Evolutionary conservation across 2,888 invertebrate species (phyloP), one percentile per base, ranked within the genome.

Genomic region (Lithophane leautieri): DNA sequence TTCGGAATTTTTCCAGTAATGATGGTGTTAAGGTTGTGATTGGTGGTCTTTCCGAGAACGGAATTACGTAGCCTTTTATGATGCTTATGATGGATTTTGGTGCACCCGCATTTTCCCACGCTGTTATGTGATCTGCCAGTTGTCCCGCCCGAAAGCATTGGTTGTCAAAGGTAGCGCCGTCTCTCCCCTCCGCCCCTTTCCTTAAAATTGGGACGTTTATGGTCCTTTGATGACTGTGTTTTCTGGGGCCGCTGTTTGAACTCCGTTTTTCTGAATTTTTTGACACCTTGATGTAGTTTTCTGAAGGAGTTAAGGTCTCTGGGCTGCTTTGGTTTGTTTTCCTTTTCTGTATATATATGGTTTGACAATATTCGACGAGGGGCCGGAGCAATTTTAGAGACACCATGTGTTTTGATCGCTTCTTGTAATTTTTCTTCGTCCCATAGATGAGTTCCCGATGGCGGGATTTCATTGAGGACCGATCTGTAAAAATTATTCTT

Each of bases 1-100:
- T 66, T 28, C 47, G 42, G 42, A 28, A 42, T 68, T 28, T 68
- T 56, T 68, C 8, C 9, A 69, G 25, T 56, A 56, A 56, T 22
- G 16, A 25, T 19, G 40, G 54, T 19, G 67, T 68, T 25, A 54
- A 19, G 12, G 40, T 42, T 19, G 54, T 68, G 40, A 54, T 28
- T 28, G 62, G 61, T 11, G 61, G 60, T 60, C 60, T 70, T 44
- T n/a, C 11, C 11, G 22, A 16, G 16, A 60, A 70, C 28, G 62
- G 62, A 11, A 70, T 61, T n/a, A 70, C 28, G 28, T 28, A 28
- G 28, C 28, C 28, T 28, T 28, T 28, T 28, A 28, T 28, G 28
- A 28, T 28, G 28, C 28, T 28, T 28, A 28, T 28, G 28, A 28
- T 28, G 28, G 28, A 28, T 28, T 28, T 28, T 28, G 28, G 28